Base-by-base conservation (phyloP, 2,888 invertebrate species). In the Parnassius apollo region DNA sequence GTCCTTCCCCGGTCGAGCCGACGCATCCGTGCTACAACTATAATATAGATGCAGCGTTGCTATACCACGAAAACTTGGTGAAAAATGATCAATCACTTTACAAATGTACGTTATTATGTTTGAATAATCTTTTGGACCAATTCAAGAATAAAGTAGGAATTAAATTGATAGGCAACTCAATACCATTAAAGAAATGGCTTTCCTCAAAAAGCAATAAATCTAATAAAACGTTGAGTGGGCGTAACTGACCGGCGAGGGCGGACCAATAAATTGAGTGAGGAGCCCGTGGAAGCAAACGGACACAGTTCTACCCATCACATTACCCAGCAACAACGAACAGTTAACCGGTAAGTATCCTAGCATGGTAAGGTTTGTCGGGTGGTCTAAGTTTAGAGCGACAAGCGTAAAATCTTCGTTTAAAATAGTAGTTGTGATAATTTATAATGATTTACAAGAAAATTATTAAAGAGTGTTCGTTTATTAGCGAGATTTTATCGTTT, bases 131-230 rank as follows among this genome's bases (percentile, higher is more conserved):
- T 46, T 11, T 9, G 12, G 9, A 25, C 46, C 4, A 18, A 9
- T 25, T 52, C 51, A 12, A 12, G n/a, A 13, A 35, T 25, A 12
- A 58, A 57, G 54, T 53, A 49, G 42, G 42, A 62, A 35, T 35
- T 35, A 35, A 35, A 62, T 44, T 18, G 57, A 62, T 58, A 49
- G 54, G 25, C 42, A 22, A 57, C 46, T 62, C 49, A 57, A 62
- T 62, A 42, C 42, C 54, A 62, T 62, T 62, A 62, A 54, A 62
- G 58, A 54, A 59, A 62, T 62, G 62, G 58, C 58, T 55, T 50
- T 49, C 46, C 46, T 57, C 53, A 54, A 50, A 54, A 59, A 58
- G 54, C 62, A 54, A 62, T 62, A 62, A 62, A 62, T 62, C 58
- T 54, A 62, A 62, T 62, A 45, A 62, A 57, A 54, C 11, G 10